phyloP scores from a whole-genome alignment of 2,797 vertebrate species.

The Cottoperca gobio region DNA sequence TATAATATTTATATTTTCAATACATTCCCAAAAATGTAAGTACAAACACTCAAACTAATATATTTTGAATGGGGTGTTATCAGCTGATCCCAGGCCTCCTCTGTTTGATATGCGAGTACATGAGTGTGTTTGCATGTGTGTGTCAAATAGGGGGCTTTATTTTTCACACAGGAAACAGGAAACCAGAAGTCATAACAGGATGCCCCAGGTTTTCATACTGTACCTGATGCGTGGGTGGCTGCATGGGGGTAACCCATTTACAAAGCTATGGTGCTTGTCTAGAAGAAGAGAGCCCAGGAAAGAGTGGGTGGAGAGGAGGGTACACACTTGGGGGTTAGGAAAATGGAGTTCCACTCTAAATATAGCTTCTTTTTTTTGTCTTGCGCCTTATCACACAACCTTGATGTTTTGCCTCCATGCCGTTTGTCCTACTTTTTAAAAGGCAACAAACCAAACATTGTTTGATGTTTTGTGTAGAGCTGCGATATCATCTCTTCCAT shows the following conservation, averaged over 20 bases:
- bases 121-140: conserved; percentile 53
- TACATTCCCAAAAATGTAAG: conserved; percentile 13
- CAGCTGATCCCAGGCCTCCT: conserved; percentile 58
- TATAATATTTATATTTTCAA: conserved; percentile 16
- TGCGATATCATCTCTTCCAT: conserved; percentile 70
- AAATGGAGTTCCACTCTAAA: conserved; percentile 80
- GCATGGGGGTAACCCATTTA: conserved; percentile 82
- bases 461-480: conserved; percentile 69
- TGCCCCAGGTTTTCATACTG: conserved; percentile 83
- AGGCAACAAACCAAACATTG: conserved; percentile 62
- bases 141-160: conserved; percentile 55
- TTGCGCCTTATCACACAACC: conserved; percentile 31
- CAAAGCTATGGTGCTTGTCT: conserved; percentile 45
- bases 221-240: conserved; percentile 86
- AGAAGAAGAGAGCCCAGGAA: conserved; percentile 67
- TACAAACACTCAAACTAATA: conserved; percentile 28
- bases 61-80: conserved; percentile 38
- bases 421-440: conserved; percentile 75
- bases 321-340: conserved; percentile 71
- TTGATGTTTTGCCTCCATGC: conserved; percentile 49
- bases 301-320: conserved; percentile 73
- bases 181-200: conserved; percentile 87
- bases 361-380: conserved; percentile 63
- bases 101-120: conserved; percentile 28
- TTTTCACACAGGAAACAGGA: conserved; percentile 85